Base-by-base conservation (phyloP, 2,888 invertebrate species). In the Dyspetes luteomarginatus region DNA sequence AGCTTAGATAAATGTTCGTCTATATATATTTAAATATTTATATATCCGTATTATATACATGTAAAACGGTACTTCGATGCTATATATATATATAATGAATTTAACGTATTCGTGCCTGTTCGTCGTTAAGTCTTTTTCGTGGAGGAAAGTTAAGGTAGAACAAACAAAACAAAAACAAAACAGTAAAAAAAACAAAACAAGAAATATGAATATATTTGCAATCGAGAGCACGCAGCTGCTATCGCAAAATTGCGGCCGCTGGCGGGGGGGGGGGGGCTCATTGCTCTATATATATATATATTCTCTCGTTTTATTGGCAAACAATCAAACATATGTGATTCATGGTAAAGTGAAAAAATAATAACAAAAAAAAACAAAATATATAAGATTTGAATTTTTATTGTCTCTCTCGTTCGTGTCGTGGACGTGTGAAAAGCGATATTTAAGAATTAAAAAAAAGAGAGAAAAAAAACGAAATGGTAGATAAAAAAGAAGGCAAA, bases 61-160 rank as follows among this genome's bases (percentile, higher is more conserved):
- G 45, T 15, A 5, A 56, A 52, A 64, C 22, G 43, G 55, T 55
- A 43, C 62, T 64, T 73, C 55, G 55, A 64, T 71, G 60, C 48
- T 36, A 17, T 50, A 60, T 52, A 36, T 73, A 50, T 73, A 64
- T 52, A 80, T 73, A 74, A 75, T 78, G 75, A 87, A 80, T 86
- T 84, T 81, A 84, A 82, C 82, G 85, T 87, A 88, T 86, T 86
- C 78, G 84, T 87, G 87, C 85, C 88, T 89, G 87, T 82, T 83
- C 84, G 86, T 88, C 85, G 85, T 85, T 78, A 75, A 75, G 79
- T 82, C 73, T 78, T 52, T n/a, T 72, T 68, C 55, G 43, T 68
- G 67, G 67, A 68, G 65, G 48, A 65, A 76, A 68, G 60, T 65
- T 67, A 26, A 52, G 62, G 19, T 73, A 62, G 62, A 9, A 73